These are phyloP conservation scores for Myathropa florea DNA, from an alignment of 2,888 invertebrate genomes.

Conservation along the genomic window DNA sequence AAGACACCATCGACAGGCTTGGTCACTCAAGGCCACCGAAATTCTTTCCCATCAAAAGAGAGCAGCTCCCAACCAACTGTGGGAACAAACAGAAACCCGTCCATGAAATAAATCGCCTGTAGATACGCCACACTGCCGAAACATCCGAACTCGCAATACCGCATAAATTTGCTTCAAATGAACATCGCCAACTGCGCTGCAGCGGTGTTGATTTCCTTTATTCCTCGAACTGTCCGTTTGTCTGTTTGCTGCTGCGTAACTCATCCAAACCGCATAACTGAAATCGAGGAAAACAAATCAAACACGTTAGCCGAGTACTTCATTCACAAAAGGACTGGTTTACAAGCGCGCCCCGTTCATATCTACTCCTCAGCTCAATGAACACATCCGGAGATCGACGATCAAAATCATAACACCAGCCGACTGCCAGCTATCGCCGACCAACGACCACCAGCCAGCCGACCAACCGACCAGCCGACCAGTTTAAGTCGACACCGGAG, in stretches of 20 bases:
- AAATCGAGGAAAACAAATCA: not conserved
- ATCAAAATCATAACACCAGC: constrained; percentile 65
- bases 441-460: not conserved
- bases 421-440: not conserved
- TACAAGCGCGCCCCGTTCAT: constrained; percentile 4
- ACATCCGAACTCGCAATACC: not conserved
- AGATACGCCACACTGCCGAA: not conserved
- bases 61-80: not conserved
- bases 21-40: not conserved
- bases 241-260: not conserved
- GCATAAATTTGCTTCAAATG: not conserved
- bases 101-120: not conserved
- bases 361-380: constrained; percentile 29
- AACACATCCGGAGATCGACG: constrained; percentile 63
- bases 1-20: too few relatives aligned
- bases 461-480: not conserved
- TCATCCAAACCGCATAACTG: not conserved
- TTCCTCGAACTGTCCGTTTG: not conserved
- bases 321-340: constrained; percentile 63
- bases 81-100: not conserved
- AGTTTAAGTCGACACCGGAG: constrained; percentile 27
- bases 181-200: not conserved
- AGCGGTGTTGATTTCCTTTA: not conserved
- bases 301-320: constrained; percentile 35
- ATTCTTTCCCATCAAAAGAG: not conserved